Evolutionary conservation across 2,888 invertebrate genomes (phyloP), one percentile per base, ranked within the genome.

Genomic region (Xylota sylvarum): DNA sequence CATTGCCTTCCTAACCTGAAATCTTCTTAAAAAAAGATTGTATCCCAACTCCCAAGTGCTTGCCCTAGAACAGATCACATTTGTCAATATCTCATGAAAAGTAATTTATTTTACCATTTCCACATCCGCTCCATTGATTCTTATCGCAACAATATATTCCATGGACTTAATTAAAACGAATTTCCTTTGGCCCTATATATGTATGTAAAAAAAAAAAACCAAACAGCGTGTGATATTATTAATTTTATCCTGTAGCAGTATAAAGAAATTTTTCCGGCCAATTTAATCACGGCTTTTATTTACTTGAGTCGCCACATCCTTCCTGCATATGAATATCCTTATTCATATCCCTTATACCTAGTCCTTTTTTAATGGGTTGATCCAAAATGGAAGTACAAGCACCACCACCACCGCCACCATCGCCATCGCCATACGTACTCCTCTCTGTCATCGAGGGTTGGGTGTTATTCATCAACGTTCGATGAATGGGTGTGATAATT

Each of bases 261-360:
- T 17, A 55, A 9, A 19, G 27, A 23, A 5, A 23, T 35, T 43
- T 77, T 69, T 69, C 60, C 69, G 30, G 19, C 19, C 50, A 69
- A 77, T 69, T 77, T 77, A 77, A 69, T 77, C 50, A 77, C 46
- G 46, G 32, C 58, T 60, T 62, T 30, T 35, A 73, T 60, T 77
- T 7, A 76, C 48, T 58, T 56, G 23, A 40, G 17, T 58, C 14
- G 5, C 27, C 30, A 50, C 19, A 69, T 55, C 50, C 50, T 60
- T 56, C 32, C 43, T 76, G 19, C 55, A 43, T 4, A 43, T 73
- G 43, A 43, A 43, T 64, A 40, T 74, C 52, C 55, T 35, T 27
- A 30, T 14, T 19, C n/a, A 23, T 23, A 23, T 23, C 23, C 19
- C 10, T 4, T 7, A 10, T n/a, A 30, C 55, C 55, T 55, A 69